These are phyloP conservation scores for Chionis minor DNA, from an alignment of 2,113 vertebrate genomes.

Conservation along the genomic window DNA sequence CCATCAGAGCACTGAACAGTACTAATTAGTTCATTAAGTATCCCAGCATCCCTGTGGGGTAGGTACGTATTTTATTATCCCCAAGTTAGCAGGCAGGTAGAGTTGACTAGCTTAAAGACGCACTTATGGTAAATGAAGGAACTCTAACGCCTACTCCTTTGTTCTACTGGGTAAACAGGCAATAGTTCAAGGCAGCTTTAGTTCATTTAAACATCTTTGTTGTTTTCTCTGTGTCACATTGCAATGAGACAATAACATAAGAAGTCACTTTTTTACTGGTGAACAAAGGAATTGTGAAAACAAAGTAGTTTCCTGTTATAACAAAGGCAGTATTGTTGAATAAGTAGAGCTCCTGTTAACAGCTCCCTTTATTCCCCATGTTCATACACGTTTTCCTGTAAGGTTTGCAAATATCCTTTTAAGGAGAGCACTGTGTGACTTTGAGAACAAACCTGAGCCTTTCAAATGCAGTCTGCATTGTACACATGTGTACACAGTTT, in stretches of 20 bases:
- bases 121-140: conserved; percentile 53
- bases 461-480: not conserved
- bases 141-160: not conserved
- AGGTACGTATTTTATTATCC: conserved; percentile 50
- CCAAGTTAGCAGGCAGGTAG: conserved; percentile 37
- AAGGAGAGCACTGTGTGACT: not conserved
- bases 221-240: not conserved
- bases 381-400: not conserved
- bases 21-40: conserved; percentile 49
- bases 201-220: conserved; percentile 2
- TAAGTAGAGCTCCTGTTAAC: not conserved
- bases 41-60: conserved; percentile 23
- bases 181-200: conserved; percentile 30
- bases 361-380: not conserved
- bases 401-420: not conserved
- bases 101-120: conserved; percentile 30
- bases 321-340: not conserved
- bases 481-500: conserved; percentile 39
- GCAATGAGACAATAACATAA: not conserved
- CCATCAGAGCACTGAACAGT: not conserved
- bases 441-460: not conserved
- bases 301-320: not conserved
- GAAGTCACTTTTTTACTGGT: not conserved
- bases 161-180: conserved; percentile 46
- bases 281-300: not conserved